Conservation (phyloP, 2,113 vertebrate genomes). For the Ictidomys tridecemlineatus region DNA sequence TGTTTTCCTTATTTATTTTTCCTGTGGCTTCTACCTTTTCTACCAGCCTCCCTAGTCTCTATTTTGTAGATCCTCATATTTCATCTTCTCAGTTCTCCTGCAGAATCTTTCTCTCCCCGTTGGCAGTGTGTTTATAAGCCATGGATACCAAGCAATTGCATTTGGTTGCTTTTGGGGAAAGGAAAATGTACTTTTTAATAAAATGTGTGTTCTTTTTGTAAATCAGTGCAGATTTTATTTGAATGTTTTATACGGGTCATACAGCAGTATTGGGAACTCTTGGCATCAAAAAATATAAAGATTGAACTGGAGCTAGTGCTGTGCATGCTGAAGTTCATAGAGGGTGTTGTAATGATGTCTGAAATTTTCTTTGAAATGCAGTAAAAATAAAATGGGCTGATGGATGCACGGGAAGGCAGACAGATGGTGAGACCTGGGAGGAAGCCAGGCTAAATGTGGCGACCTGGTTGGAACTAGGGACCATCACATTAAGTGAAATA, state of each 20-base stretch:
- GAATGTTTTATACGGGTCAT: background rate
- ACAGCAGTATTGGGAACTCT: background rate
- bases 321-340: no score
- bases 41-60: background rate
- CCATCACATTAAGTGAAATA: background rate
- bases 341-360: background rate
- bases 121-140: background rate
- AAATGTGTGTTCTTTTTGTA: background rate
- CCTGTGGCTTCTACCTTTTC: background rate
- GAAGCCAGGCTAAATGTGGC: background rate
- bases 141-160: background rate
- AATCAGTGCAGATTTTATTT: background rate
- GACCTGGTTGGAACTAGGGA: background rate
- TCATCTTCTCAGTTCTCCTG: background rate
- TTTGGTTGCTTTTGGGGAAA: background rate
- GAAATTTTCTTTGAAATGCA: background rate
- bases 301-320: background rate
- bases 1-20: background rate
- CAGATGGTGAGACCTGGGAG: background rate
- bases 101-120: background rate
- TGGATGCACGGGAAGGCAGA: background rate
- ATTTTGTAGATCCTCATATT: background rate
- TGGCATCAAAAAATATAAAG: background rate
- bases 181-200: background rate
- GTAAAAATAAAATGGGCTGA: background rate